Percentiles rank a stretch among this genome's conserved stretches.
phyloP scores from a whole-genome alignment of 2,113 vertebrate species.

The Dromas ardeola region DNA sequence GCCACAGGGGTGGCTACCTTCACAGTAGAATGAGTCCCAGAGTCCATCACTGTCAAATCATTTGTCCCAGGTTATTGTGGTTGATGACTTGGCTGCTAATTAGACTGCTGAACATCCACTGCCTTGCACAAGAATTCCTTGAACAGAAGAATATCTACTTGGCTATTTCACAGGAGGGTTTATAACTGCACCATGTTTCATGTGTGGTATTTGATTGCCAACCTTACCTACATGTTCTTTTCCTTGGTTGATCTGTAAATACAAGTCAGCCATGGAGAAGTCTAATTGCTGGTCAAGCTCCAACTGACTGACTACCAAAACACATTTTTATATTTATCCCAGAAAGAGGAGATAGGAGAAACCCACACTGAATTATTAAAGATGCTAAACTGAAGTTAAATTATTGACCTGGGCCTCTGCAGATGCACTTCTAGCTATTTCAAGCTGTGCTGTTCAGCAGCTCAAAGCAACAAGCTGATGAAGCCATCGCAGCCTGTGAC shows the following conservation, averaged over 20 bases:
- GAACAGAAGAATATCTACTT: not conserved
- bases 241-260: not conserved
- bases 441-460: not conserved
- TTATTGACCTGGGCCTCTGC: constrained; percentile 14
- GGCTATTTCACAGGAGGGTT: not conserved
- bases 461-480: not conserved
- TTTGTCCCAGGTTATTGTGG: not conserved
- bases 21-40: not conserved
- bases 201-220: not conserved
- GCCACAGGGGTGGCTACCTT: not conserved
- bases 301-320: not conserved
- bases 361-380: not conserved
- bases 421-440: constrained; percentile 21
- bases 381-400: not conserved
- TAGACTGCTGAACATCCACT: not conserved
- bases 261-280: not conserved
- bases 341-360: not conserved
- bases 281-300: not conserved
- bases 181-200: not conserved
- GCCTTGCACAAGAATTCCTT: not conserved
- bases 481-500: not conserved
- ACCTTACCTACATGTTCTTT: not conserved
- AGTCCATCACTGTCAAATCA: not conserved
- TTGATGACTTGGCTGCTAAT: not conserved
- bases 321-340: not conserved